These are phyloP conservation scores for Ecliptopera silaceata DNA, from an alignment of 2,888 invertebrate genomes.

Conservation along the genomic window DNA sequence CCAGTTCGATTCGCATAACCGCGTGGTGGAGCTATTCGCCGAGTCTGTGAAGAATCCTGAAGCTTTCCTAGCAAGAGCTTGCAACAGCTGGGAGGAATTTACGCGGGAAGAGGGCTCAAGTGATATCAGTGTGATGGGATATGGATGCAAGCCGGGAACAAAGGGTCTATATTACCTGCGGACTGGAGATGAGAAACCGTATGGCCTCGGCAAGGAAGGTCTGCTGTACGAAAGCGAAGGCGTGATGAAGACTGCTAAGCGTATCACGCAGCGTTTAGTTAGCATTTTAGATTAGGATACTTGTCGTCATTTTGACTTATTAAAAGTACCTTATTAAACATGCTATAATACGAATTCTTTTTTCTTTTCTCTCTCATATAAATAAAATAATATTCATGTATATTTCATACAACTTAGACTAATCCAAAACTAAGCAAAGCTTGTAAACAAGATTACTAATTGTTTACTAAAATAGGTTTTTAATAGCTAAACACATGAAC, in stretches of 20 bases:
- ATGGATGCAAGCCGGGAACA: slow-evolving; percentile 25
- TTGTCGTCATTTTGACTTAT: neutral
- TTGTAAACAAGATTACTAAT: too few relatives aligned
- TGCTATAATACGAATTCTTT: too few relatives aligned
- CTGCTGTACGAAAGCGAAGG: slow-evolving; percentile 11
- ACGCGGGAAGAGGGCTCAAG: slow-evolving; percentile 1
- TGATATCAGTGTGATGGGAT: slow-evolving; percentile 36
- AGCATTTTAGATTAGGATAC: slow-evolving; percentile 8
- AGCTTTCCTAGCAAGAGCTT: slow-evolving; percentile 20
- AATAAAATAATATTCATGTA: too few relatives aligned
- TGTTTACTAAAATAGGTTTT: too few relatives aligned
- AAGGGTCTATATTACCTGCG: slow-evolving; percentile 40
- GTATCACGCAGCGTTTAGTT: slow-evolving; percentile 1
- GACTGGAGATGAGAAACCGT: slow-evolving; percentile 35
- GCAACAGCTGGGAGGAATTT: slow-evolving; percentile 19
- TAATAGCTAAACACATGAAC: too few relatives aligned
- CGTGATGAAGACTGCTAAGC: slow-evolving; percentile 5
- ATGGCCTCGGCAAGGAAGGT: slow-evolving; percentile 30
- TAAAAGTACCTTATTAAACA: too few relatives aligned
- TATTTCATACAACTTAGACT: too few relatives aligned
- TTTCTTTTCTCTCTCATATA: too few relatives aligned
- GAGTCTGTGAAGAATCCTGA: slow-evolving; percentile 23
- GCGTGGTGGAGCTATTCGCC: slow-evolving; percentile 51
- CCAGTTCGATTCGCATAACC: slow-evolving; percentile 67
- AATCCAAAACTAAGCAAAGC: too few relatives aligned